Conservation (phyloP, 1,140 invertebrate species). For the Acromyrmex charruanus region DNA sequence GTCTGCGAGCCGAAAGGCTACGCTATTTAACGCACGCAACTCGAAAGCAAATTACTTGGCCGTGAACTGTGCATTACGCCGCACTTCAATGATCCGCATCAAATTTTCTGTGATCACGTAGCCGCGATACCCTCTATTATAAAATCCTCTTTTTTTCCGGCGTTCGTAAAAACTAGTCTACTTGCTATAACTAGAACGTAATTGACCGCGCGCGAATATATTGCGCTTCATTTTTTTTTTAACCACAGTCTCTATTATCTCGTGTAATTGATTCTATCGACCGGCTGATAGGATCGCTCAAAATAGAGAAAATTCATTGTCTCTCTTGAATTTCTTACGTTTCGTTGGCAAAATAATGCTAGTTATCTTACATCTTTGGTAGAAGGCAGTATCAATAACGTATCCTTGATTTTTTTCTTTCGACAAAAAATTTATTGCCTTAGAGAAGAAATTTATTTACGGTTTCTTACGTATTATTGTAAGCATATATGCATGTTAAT, state of each 20-base stretch:
- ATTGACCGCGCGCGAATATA: background rate
- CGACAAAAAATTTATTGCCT: background rate
- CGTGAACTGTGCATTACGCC: constrained; percentile 35
- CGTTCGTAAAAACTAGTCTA: constrained; percentile 24
- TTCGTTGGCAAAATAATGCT: background rate
- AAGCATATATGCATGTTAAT: constrained; percentile 46
- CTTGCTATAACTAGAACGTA: constrained; percentile 37
- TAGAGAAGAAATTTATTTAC: constrained; percentile 28
- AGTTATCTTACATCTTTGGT: background rate
- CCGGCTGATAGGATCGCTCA: background rate
- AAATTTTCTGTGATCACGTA: constrained; percentile 29
- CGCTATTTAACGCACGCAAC: constrained; percentile 60
- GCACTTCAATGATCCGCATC: constrained; percentile 47
- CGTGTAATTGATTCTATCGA: constrained; percentile 35
- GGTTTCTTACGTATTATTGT: background rate
- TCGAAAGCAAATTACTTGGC: constrained; percentile 47
- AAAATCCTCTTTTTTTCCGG: constrained; percentile 17
- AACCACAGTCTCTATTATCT: background rate
- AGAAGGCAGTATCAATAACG: background rate
- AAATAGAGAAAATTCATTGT: constrained; percentile 3
- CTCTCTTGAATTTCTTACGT: background rate
- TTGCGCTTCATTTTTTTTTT: constrained; percentile 2
- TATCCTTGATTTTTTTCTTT: background rate
- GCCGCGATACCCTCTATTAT: constrained; percentile 32
- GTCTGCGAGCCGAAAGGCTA: constrained; percentile 31